Evolutionary conservation across 2,888 invertebrate species (phyloP).

Genomic region (Eilema sororculum): DNA sequence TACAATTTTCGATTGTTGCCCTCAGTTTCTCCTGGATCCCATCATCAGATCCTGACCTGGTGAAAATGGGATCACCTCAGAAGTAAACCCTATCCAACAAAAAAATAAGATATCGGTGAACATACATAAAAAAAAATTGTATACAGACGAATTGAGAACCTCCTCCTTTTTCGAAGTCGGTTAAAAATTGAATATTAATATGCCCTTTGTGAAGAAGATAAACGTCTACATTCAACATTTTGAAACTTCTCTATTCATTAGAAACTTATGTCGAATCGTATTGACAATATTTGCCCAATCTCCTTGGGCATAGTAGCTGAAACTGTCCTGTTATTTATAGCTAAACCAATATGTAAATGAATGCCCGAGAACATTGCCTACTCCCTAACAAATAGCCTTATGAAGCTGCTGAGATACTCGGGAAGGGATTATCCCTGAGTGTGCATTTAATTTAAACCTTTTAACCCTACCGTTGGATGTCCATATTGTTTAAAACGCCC

Average conservation of each 20-base stretch:
- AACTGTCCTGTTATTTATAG: constrained; percentile 43
- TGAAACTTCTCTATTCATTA: constrained; percentile 16
- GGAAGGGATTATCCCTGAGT: constrained; percentile 52
- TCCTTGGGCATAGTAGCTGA: constrained; percentile 26
- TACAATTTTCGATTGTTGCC: too few relatives aligned
- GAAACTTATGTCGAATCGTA: constrained; percentile 37
- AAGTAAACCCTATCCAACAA: too few relatives aligned
- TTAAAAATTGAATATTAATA: background rate
- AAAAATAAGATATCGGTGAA: too few relatives aligned
- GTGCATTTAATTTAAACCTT: constrained; percentile 47
- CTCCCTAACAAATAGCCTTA: constrained; percentile 50
- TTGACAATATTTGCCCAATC: constrained; percentile 34
- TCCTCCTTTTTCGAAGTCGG: too few relatives aligned
- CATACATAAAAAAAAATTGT: too few relatives aligned
- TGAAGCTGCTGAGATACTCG: constrained; percentile 50
- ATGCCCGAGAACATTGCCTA: constrained; percentile 41
- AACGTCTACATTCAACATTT: constrained; percentile 6
- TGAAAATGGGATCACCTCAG: too few relatives aligned
- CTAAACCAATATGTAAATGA: constrained; percentile 47
- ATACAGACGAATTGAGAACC: too few relatives aligned
- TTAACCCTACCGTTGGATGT: constrained; percentile 29
- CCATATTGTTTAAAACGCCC: constrained; percentile 38
- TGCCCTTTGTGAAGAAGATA: background rate
- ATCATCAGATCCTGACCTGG: too few relatives aligned
- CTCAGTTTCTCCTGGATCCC: too few relatives aligned